phyloP scores from a whole-genome alignment of 2,113 vertebrate species.

The Gymnorhina tibicen region DNA sequence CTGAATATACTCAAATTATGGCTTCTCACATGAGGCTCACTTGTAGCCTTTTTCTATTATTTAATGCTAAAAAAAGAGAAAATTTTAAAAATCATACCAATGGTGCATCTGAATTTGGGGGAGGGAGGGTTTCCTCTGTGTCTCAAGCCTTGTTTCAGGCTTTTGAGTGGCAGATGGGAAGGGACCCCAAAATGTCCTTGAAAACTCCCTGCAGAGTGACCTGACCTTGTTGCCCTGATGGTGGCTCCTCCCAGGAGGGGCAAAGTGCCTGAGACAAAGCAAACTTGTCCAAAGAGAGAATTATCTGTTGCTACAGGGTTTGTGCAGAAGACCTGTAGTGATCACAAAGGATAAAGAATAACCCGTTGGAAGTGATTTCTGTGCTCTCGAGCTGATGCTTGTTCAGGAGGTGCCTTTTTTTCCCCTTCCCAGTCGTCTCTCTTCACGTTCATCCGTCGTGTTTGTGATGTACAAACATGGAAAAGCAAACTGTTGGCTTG shows the following conservation, averaged over 20 bases:
- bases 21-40: not conserved
- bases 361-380: not conserved
- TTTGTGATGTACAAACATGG: not conserved
- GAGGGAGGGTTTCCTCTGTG: not conserved
- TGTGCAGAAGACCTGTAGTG: not conserved
- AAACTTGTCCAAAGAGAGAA: not conserved
- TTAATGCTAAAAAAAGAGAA: not conserved
- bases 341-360: rapidly evolving
- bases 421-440: not conserved
- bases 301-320: not conserved
- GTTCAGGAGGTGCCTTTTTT: not conserved
- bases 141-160: not conserved
- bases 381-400: not conserved
- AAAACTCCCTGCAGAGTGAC: not conserved
- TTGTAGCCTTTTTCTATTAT: not conserved
- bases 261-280: not conserved
- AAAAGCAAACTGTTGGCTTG: not conserved
- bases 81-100: not conserved
- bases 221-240: not conserved
- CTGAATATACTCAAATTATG: not conserved
- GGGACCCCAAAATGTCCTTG: not conserved
- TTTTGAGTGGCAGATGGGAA: not conserved
- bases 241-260: not conserved
- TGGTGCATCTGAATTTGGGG: not conserved
- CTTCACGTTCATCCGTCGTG: not conserved